These are phyloP conservation scores for Pollimyrus isidori DNA, from an alignment of 2,113 vertebrate genomes.

Conservation along the genomic window DNA sequence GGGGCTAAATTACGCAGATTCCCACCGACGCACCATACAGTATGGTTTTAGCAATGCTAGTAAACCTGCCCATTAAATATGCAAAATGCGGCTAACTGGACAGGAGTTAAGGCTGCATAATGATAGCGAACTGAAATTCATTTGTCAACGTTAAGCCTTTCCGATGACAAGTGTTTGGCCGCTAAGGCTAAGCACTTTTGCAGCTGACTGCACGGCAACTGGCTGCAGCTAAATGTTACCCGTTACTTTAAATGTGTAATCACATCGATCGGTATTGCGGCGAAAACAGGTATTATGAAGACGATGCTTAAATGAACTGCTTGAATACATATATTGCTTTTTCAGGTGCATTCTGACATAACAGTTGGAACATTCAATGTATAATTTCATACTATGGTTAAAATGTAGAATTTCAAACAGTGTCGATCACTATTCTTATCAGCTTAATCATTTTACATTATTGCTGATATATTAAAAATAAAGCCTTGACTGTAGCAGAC, in stretches of 20 bases:
- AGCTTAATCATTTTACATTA: not conserved
- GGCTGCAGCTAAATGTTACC: not conserved
- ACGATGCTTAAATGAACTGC: not conserved
- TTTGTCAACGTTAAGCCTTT: constrained; percentile 14
- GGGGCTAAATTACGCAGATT: constrained; percentile 39
- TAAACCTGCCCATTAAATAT: constrained; percentile 29
- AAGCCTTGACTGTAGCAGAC: not conserved
- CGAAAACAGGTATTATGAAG: not conserved
- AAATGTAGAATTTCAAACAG: not conserved
- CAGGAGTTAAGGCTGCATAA: constrained; percentile 36
- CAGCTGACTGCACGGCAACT: not conserved
- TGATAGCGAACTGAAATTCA: constrained; percentile 30
- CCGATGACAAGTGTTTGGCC: not conserved
- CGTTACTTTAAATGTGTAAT: not conserved
- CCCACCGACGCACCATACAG: constrained; percentile 41
- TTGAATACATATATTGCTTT: not conserved
- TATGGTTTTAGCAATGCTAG: constrained; percentile 36
- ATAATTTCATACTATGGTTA: not conserved
- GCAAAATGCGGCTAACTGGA: constrained; percentile 35
- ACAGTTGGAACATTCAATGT: not conserved
- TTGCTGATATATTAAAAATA: not conserved
- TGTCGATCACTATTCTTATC: not conserved
- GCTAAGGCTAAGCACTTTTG: too few relatives aligned
- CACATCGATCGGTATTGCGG: not conserved
- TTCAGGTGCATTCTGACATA: not conserved